Evolutionary conservation across 1,140 invertebrate genomes (phyloP).

Genomic region (Monomorium pharaonis): DNA sequence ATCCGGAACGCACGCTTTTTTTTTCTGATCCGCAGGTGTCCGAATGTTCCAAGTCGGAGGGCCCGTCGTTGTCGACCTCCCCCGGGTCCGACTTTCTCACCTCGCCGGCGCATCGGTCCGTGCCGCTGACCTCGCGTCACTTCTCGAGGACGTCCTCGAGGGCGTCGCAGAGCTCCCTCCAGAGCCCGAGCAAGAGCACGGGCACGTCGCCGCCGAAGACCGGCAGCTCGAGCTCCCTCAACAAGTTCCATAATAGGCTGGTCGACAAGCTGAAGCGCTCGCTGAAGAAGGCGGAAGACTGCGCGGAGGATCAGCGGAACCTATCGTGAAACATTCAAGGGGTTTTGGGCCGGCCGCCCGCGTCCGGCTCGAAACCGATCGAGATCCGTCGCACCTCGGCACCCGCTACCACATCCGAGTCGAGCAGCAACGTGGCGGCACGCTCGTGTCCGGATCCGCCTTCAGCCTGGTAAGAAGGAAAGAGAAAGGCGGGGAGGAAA

Average conservation of each 20-base stretch:
- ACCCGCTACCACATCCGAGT: slow-evolving; percentile 73
- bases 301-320: slow-evolving; percentile 85
- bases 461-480: slow-evolving; percentile 71
- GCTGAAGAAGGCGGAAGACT: slow-evolving; percentile 88
- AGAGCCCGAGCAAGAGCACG: slow-evolving; percentile 87
- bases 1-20: slow-evolving; percentile 22
- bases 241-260: slow-evolving; percentile 93
- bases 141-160: slow-evolving; percentile 87
- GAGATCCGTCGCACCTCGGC: slow-evolving; percentile 83
- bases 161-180: slow-evolving; percentile 87
- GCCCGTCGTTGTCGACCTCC: slow-evolving; percentile 89
- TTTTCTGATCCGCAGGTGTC: slow-evolving; percentile 84
- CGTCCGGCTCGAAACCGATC: slow-evolving; percentile 82
- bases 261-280: slow-evolving; percentile 93
- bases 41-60: slow-evolving; percentile 92
- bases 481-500: not conserved
- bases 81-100: slow-evolving; percentile 89
- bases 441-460: slow-evolving; percentile 79
- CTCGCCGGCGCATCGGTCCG: slow-evolving; percentile 88
- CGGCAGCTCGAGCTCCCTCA: slow-evolving; percentile 88
- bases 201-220: slow-evolving; percentile 87
- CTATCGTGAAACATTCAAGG: slow-evolving; percentile 83
- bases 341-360: slow-evolving; percentile 82
- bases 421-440: slow-evolving; percentile 69
- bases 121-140: slow-evolving; percentile 87